Conservation (phyloP, 2,888 invertebrate genomes). For the Emmelina monodactyla region DNA sequence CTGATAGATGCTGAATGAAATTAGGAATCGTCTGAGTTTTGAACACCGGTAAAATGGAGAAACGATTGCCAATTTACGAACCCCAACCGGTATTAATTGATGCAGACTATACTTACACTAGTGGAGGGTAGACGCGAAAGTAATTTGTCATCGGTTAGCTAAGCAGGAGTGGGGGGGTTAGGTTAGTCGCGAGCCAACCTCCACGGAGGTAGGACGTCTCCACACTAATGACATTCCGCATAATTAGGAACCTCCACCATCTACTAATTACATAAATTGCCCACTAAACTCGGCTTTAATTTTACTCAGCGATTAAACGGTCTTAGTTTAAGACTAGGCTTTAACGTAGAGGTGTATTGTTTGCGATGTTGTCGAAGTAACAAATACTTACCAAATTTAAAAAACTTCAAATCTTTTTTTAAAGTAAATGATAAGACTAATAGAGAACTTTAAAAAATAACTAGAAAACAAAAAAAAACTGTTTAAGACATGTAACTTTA, state of each 20-base stretch:
- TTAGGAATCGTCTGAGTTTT: slow-evolving; percentile 45
- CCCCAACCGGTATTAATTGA: slow-evolving; percentile 60
- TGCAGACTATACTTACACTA: slow-evolving; percentile 58
- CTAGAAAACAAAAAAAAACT: too few relatives aligned
- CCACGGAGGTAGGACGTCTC: slow-evolving; percentile 41
- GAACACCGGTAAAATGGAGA: slow-evolving; percentile 51
- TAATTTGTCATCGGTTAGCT: slow-evolving; percentile 65
- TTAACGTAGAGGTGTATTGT: background rate
- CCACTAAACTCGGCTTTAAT: slow-evolving; percentile 57
- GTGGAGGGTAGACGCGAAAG: slow-evolving; percentile 41
- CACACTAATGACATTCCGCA: slow-evolving; percentile 57
- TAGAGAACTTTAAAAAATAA: too few relatives aligned
- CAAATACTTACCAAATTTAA: too few relatives aligned
- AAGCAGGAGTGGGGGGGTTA: slow-evolving; percentile 34
- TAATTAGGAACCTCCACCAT: slow-evolving; percentile 57
- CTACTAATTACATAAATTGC: slow-evolving; percentile 62
- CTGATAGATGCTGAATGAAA: slow-evolving; percentile 26
- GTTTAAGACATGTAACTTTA: too few relatives aligned
- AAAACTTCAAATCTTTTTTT: too few relatives aligned
- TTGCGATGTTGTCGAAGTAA: background rate
- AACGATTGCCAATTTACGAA: slow-evolving; percentile 61
- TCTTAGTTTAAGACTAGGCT: slow-evolving; percentile 1
- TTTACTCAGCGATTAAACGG: slow-evolving; percentile 33
- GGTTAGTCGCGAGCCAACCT: slow-evolving; percentile 26
- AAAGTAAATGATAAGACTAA: too few relatives aligned